These are phyloP conservation scores for Drosophila pectinifera DNA, from an alignment of 1,140 invertebrate species.

Conservation along the genomic window DNA sequence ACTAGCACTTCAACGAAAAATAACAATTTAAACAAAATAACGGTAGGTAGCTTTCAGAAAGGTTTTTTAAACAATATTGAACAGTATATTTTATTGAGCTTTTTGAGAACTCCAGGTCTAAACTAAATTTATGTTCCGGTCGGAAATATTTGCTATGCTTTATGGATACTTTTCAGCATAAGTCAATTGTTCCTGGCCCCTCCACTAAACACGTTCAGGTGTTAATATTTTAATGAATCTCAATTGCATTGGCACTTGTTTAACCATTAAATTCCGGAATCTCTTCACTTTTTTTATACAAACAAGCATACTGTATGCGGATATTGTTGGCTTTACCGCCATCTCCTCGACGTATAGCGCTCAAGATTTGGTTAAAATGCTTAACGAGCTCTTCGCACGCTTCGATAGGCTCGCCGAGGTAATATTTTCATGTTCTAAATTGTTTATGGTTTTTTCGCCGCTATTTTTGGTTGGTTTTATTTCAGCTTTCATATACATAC, in stretches of 20 bases:
- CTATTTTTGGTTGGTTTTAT: conserved; percentile 17
- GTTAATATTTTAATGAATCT: conserved; percentile 37
- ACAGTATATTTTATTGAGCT: background rate
- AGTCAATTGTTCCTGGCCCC: background rate
- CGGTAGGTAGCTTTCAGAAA: no score
- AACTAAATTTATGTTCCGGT: conserved; percentile 1
- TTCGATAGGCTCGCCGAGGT: conserved; percentile 96
- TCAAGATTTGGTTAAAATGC: conserved; percentile 95
- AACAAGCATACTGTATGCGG: conserved; percentile 93
- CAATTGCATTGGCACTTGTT: conserved; percentile 6
- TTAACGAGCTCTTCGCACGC: conserved; percentile 96
- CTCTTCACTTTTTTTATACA: conserved; percentile 8
- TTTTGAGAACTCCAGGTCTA: background rate
- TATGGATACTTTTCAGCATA: no score
- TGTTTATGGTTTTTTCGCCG: conserved; percentile 16
- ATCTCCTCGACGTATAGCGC: conserved; percentile 98
- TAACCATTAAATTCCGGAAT: conserved; percentile 35
- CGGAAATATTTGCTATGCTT: conserved; percentile 14
- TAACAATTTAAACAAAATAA: no score
- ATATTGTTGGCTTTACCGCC: conserved; percentile 97
- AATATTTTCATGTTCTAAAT: conserved; percentile 71
- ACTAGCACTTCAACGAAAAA: no score
- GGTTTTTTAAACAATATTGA: background rate
- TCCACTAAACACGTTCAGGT: conserved; percentile 19
- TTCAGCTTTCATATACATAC: conserved; percentile 37